Percentiles rank a stretch among this genome's conserved stretches.
phyloP scores from a whole-genome alignment of 2,888 invertebrate species.

The Helicoverpa assulta region DNA sequence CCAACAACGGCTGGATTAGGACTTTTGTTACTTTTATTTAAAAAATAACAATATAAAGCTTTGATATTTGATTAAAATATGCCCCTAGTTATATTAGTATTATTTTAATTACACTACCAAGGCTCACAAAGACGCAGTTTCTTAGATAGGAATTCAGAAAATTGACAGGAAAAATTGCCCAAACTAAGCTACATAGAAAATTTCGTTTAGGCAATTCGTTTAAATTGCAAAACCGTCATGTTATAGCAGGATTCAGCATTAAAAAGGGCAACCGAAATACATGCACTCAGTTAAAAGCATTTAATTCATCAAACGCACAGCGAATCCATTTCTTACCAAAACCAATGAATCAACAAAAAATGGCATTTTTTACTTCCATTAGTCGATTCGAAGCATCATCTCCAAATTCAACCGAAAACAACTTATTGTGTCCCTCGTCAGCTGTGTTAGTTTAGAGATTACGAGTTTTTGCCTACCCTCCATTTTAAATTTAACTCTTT shows the following conservation, averaged over 20 bases:
- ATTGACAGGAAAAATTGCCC: not conserved
- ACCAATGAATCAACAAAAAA: constrained; percentile 49
- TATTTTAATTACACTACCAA: no score
- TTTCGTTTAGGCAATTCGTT: no score
- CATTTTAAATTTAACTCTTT: constrained; percentile 90
- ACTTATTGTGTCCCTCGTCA: constrained; percentile 78
- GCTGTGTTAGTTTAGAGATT: constrained; percentile 89
- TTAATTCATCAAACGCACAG: constrained; percentile 47
- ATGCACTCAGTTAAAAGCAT: constrained; percentile 11
- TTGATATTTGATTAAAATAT: not conserved
- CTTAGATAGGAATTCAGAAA: no score
- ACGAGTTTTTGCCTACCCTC: constrained; percentile 81
- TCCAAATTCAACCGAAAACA: constrained; percentile 61
- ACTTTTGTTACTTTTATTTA: not conserved
- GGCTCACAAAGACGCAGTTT: no score
- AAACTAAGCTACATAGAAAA: no score
- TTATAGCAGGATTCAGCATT: not conserved
- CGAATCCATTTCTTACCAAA: constrained; percentile 48
- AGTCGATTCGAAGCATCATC: constrained; percentile 56
- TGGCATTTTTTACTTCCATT: constrained; percentile 47
- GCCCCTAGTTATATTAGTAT: no score
- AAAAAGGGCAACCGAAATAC: constrained; percentile 2
- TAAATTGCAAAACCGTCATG: not conserved
- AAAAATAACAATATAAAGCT: constrained; percentile 4
- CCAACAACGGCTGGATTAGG: constrained; percentile 15